These are phyloP conservation scores for Actinemys pallida DNA, from an alignment of 2,113 vertebrate genomes.

Conservation along the genomic window DNA sequence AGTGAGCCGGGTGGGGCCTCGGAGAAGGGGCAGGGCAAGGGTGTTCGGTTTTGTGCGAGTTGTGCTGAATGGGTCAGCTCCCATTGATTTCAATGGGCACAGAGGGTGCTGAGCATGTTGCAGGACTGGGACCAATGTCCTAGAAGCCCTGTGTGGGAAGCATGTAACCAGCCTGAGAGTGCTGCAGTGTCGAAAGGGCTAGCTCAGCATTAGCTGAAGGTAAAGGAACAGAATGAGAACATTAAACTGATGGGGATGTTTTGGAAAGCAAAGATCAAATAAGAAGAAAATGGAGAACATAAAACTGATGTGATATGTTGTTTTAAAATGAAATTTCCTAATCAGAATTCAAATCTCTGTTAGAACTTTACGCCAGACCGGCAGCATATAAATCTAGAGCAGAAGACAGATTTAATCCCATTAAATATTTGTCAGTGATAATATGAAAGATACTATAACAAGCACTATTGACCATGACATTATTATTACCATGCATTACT, in stretches of 20 bases:
- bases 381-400: constrained; percentile 39
- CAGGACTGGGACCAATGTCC: background rate
- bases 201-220: background rate
- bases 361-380: constrained; percentile 26
- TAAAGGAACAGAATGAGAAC: background rate
- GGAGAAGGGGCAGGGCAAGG: too few relatives aligned
- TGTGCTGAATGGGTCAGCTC: constrained; percentile 6
- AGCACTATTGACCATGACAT: background rate
- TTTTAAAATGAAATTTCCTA: constrained; percentile 35
- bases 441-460: constrained; percentile 37
- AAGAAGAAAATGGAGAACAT: background rate
- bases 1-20: too few relatives aligned
- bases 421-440: constrained; percentile 60
- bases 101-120: constrained; percentile 6
- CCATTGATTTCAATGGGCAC: background rate
- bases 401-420: constrained; percentile 60
- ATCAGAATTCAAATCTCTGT: constrained; percentile 30
- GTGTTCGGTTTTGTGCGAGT: background rate
- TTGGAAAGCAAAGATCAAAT: background rate
- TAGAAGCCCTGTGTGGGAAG: background rate
- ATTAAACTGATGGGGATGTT: background rate
- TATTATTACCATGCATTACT: background rate
- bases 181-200: background rate
- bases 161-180: background rate
- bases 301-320: background rate